Evolutionary conservation across 1,140 invertebrate genomes (phyloP).

Genomic region (Oreohelix idahoensis): DNA sequence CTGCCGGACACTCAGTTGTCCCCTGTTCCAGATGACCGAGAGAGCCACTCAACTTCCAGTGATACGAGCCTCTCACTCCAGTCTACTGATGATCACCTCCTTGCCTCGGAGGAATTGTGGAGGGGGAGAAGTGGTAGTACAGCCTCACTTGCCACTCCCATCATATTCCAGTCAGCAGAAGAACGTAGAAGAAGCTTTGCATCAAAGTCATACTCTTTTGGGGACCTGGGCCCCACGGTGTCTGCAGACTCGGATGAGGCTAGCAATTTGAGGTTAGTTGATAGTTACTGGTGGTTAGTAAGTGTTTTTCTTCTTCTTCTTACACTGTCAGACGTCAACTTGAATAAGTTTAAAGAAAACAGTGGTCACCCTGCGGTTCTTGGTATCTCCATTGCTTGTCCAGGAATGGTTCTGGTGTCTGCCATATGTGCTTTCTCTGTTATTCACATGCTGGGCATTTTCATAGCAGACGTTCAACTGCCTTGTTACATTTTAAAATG

Average conservation of each 20-base stretch:
- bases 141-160: slow-evolving; percentile 48
- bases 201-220: slow-evolving; percentile 58
- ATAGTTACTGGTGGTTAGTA: too few species aligned
- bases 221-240: slow-evolving; percentile 49
- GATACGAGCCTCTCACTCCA: slow-evolving; percentile 43
- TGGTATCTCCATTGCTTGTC: too few species aligned
- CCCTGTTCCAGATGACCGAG: not conserved
- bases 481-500: too few species aligned
- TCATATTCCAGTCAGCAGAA: slow-evolving; percentile 28
- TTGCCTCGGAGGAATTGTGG: slow-evolving; percentile 54
- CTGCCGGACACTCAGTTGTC: slow-evolving; percentile 47
- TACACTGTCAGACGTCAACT: too few species aligned
- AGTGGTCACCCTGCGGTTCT: too few species aligned
- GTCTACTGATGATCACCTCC: slow-evolving; percentile 53
- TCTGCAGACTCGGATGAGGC: slow-evolving; percentile 54
- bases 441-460: too few species aligned
- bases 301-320: too few species aligned
- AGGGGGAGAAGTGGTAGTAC: slow-evolving; percentile 53
- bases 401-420: too few species aligned
- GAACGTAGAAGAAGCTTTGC: slow-evolving; percentile 51
- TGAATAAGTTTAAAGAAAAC: too few species aligned
- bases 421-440: too few species aligned
- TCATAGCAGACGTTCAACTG: too few species aligned
- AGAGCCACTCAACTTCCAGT: slow-evolving; percentile 30
- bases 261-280: slow-evolving; percentile 36